phyloP scores from a whole-genome alignment of 2,113 vertebrate species.

The Anguilla rostrata region DNA sequence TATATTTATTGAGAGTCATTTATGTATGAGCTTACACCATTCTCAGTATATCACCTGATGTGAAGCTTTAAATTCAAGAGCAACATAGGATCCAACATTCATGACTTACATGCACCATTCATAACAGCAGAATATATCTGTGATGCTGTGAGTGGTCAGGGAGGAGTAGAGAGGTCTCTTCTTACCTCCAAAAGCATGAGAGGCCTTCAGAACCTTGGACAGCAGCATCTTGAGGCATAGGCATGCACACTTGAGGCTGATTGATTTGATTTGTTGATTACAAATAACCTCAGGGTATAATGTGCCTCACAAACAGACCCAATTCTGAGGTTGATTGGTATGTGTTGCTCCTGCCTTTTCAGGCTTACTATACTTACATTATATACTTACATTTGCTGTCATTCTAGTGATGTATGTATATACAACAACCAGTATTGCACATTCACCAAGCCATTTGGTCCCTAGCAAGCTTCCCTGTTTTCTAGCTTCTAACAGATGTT shows the following conservation, averaged over 20 bases:
- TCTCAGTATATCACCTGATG: not conserved
- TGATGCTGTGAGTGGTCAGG: not conserved
- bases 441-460: no score
- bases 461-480: no score
- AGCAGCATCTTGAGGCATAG: not conserved
- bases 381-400: no score
- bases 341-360: no score
- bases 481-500: slow-evolving; percentile 9
- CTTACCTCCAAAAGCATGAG: no score
- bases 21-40: not conserved
- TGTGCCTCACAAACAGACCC: not conserved
- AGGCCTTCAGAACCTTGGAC: no score
- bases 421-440: no score
- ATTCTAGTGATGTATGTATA: no score
- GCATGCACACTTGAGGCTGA: not conserved
- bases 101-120: not conserved
- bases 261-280: not conserved
- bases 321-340: no score
- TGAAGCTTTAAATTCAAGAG: not conserved
- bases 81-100: not conserved
- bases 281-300: not conserved
- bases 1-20: not conserved
- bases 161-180: no score
- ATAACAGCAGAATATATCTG: not conserved
- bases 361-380: no score